phyloP scores from a whole-genome alignment of 2,797 vertebrate genomes.

The Sebastes taczanowskii region DNA sequence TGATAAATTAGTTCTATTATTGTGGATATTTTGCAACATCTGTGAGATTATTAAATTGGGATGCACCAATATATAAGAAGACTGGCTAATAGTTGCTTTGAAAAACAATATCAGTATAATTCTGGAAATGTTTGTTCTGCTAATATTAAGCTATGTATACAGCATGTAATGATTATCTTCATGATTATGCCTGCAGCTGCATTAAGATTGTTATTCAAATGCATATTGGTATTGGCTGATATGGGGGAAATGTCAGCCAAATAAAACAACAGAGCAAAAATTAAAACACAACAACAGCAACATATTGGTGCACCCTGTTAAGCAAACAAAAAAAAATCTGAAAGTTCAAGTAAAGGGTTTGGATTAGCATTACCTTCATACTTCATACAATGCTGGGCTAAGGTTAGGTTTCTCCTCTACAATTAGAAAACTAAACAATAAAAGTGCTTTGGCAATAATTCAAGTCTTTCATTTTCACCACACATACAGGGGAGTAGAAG shows the following conservation, averaged over 20 bases:
- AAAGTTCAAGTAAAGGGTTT: constrained; percentile 70
- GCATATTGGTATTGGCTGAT: neutral
- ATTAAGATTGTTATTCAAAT: constrained; percentile 1
- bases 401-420: constrained; percentile 29
- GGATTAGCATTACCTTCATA: constrained; percentile 30
- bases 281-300: constrained; percentile 1
- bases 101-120: neutral
- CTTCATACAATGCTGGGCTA: constrained; percentile 35
- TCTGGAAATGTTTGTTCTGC: neutral
- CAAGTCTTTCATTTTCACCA: constrained; percentile 75
- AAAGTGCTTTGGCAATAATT: constrained; percentile 83
- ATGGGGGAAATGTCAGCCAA: neutral
- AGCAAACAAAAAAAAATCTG: neutral
- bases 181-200: constrained; percentile 5
- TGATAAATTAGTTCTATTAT: neutral
- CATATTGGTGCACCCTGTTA: constrained; percentile 17
- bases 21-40: constrained; percentile 22
- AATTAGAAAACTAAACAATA: constrained; percentile 46
- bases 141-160: neutral
- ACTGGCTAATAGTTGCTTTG: neutral
- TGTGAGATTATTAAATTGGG: constrained; percentile 12
- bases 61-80: constrained; percentile 5
- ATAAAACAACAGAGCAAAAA: neutral
- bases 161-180: constrained; percentile 1
- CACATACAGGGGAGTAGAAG: constrained; percentile 41